A percentile compares a stretch with the other conserved stretches of the same genome.
Evolutionary conservation across 2,113 vertebrate genomes (phyloP).

Genomic region (Coregonus clupeaformis): DNA sequence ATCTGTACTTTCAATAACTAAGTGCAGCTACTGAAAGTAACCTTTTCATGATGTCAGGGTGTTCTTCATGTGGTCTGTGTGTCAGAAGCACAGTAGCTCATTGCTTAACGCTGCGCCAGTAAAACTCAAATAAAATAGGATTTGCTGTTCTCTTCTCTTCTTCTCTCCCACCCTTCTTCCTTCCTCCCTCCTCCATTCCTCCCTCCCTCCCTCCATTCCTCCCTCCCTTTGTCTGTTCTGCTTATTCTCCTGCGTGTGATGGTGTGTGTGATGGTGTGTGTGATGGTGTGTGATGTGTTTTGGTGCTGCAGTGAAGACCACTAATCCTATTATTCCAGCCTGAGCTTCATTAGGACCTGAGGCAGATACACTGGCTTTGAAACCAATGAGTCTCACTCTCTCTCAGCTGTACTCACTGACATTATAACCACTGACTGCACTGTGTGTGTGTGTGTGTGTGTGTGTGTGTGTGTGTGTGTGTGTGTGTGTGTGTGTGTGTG

Average conservation of each 20-base stretch:
- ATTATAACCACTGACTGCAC: not conserved
- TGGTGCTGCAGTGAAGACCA: not conserved
- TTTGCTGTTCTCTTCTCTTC: not conserved
- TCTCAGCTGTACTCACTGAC: not conserved
- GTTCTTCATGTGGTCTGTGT: too few species aligned
- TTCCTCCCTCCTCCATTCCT: too few species aligned
- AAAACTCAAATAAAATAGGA: not conserved
- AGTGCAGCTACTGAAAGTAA: too few species aligned
- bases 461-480: constrained; percentile 6
- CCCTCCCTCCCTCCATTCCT: not conserved
- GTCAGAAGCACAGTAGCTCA: too few species aligned
- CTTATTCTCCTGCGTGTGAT: not conserved
- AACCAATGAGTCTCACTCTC: not conserved
- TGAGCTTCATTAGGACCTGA: constrained; percentile 3
- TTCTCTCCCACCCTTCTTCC: not conserved
- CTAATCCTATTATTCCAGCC: constrained; percentile 4
- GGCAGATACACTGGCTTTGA: not conserved
- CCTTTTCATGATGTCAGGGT: too few species aligned
- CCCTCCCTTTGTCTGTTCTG: not conserved
- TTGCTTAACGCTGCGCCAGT: too few species aligned
- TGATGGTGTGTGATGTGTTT: not conserved
- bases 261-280: not conserved
- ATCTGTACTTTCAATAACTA: too few species aligned
- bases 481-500: not conserved
- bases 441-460: constrained; percentile 2